These are phyloP conservation scores for Ceratosolen fusciceps DNA, from an alignment of 1,140 invertebrate species.

Conservation along the genomic window DNA sequence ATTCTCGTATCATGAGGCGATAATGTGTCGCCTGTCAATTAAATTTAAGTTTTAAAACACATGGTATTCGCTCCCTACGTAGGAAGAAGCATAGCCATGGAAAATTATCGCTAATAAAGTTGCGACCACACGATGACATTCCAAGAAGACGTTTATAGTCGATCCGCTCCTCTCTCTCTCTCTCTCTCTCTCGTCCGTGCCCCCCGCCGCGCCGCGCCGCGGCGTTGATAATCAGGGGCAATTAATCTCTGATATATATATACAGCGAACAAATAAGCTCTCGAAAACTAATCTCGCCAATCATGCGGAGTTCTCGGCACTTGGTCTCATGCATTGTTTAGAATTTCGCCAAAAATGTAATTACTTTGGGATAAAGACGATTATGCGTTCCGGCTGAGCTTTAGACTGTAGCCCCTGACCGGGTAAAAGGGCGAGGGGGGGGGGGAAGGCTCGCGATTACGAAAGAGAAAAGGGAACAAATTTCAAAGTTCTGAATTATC, in stretches of 20 bases:
- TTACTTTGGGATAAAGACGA: slow-evolving; percentile 31
- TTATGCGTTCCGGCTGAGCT: neutral
- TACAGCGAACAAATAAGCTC: neutral
- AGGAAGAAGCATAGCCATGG: neutral
- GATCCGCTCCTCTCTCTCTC: too few species aligned
- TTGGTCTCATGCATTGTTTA: slow-evolving; percentile 35
- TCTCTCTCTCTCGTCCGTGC: too few species aligned
- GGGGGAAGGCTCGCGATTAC: slow-evolving; percentile 44
- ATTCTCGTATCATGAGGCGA: neutral
- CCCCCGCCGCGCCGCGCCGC: too few species aligned
- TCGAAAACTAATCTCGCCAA: slow-evolving; percentile 31
- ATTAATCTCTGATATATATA: neutral
- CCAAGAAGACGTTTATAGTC: neutral
- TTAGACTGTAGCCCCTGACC: neutral
- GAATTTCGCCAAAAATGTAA: slow-evolving; percentile 45
- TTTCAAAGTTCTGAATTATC: slow-evolving; percentile 50
- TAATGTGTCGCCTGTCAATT: neutral
- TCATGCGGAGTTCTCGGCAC: neutral
- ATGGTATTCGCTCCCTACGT: neutral
- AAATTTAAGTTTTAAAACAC: neutral
- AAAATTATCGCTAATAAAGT: neutral
- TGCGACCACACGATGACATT: neutral
- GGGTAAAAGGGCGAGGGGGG: slow-evolving; percentile 24
- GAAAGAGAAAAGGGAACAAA: slow-evolving; percentile 24
- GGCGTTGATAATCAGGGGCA: neutral